Conservation (phyloP, 1,140 invertebrate genomes). For the Phortica variegata region DNA sequence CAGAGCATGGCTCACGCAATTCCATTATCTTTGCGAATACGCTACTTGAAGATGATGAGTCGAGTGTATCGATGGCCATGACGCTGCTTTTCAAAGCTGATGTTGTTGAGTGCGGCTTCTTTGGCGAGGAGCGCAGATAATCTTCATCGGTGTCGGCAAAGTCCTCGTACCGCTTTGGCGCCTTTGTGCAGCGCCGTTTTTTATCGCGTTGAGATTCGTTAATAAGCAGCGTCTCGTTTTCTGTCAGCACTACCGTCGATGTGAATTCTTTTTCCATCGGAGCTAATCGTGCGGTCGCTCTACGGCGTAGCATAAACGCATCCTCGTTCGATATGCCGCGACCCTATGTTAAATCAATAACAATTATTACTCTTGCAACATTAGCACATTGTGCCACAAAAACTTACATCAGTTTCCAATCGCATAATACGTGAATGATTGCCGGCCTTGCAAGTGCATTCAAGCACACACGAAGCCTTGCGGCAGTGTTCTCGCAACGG, state of each 20-base stretch:
- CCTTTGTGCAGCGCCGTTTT: slow-evolving; percentile 48
- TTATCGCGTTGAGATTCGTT: slow-evolving; percentile 50
- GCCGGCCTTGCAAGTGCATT: slow-evolving; percentile 32
- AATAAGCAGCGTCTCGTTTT: slow-evolving; percentile 47
- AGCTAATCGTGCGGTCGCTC: slow-evolving; percentile 47
- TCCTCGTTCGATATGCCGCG: slow-evolving; percentile 47
- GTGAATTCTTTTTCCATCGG: slow-evolving; percentile 55
- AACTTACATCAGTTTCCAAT: slow-evolving; percentile 38
- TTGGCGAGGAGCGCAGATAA: slow-evolving; percentile 13
- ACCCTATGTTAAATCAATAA: slow-evolving; percentile 18
- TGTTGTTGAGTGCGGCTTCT: neutral
- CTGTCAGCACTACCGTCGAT: slow-evolving; percentile 48
- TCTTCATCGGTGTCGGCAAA: slow-evolving; percentile 41
- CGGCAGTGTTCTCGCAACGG: slow-evolving; percentile 40
- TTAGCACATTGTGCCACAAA: neutral
- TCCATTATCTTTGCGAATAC: neutral
- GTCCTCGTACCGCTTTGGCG: slow-evolving; percentile 50
- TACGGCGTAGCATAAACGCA: slow-evolving; percentile 41
- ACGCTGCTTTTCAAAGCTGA: neutral
- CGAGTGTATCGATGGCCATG: slow-evolving; percentile 3
- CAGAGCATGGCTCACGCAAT: slow-evolving; percentile 20
- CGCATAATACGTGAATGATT: slow-evolving; percentile 38
- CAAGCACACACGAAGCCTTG: slow-evolving; percentile 34
- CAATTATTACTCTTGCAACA: neutral
- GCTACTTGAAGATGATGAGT: neutral